phyloP scores from a whole-genome alignment of 1,140 invertebrate genomes.

The Drosophila parabipectinata region DNA sequence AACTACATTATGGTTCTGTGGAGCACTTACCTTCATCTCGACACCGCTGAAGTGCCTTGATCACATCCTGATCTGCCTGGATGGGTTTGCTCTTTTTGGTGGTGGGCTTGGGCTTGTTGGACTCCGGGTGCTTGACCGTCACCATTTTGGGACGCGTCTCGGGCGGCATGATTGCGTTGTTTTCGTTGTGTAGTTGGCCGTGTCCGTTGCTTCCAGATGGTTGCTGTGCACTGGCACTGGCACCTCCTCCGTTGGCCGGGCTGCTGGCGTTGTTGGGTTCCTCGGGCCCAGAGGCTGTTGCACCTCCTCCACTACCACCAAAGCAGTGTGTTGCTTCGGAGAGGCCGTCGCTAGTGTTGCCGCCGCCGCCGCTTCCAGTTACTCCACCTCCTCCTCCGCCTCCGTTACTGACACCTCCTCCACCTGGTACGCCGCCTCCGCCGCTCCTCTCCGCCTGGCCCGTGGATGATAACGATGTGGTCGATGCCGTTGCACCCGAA shows the following conservation, averaged over 20 bases:
- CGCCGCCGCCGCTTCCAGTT: conserved; percentile 20
- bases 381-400: conserved; percentile 45
- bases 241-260: conserved; percentile 34
- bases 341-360: conserved; percentile 13
- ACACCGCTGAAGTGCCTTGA: conserved; percentile 96
- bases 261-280: conserved; percentile 19
- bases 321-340: conserved; percentile 30
- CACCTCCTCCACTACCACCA: conserved; percentile 14
- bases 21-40: conserved; percentile 90
- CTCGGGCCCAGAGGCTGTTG: conserved; percentile 9
- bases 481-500: conserved; percentile 80
- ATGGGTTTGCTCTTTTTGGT: conserved; percentile 94
- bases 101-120: conserved; percentile 96
- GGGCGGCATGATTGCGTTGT: conserved; percentile 78
- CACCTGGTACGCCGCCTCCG: conserved; percentile 36
- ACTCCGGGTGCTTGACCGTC: conserved; percentile 97
- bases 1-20: not conserved
- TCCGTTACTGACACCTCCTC: conserved; percentile 16
- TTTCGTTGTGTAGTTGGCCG: conserved; percentile 60
- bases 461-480: conserved; percentile 76
- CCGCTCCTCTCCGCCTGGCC: conserved; percentile 67
- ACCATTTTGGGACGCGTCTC: conserved; percentile 92
- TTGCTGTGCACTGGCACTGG: conserved; percentile 16
- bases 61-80: conserved; percentile 96
- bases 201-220: conserved; percentile 38